Evolutionary conservation across 1,140 invertebrate species (phyloP), one percentile per base, ranked within the genome.

Genomic region (Nomia melanderi): DNA sequence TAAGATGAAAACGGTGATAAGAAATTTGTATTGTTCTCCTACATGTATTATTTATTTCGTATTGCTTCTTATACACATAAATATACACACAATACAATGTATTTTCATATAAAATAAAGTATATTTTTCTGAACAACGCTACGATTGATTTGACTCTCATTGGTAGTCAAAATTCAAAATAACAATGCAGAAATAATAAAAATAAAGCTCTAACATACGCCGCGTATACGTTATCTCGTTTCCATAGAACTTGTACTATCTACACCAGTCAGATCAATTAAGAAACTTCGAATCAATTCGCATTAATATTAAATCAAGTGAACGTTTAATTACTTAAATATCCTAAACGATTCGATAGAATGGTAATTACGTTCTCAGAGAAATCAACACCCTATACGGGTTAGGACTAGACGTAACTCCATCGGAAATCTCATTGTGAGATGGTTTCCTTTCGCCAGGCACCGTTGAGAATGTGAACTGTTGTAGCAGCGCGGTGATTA

Each of bases 401-500:
- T 94, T 94, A 1, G 95, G 95, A 8, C 95, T 93, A 8, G 95
- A 94, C 0, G 96, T 97, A 2, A 95, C 95, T 5, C 96, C 96
- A 83, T 97, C 96, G 0, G 94, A 91, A 12, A 94, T 94, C 36
- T 94, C 93, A 29, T 67, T 12, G 1, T 93, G 92, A n/a, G 94
- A 93, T 1, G 96, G 96, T 66, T 94, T 92, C 50, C 91, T 87
- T 39, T 94, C 93, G 0, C 94, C 95, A 4, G 95, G 94, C 6
- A 94, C 93, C 1, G 95, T 87, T 2, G 92, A 88, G 86, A 97
- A 95, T 6, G 93, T 94, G 77, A 97, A 98, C 62, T 94, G 94
- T 90, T 98, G 97, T 62, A 98, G 89, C 29, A 98, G 90, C 0
- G 95, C 93, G 2, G 96, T 94, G 4, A 95, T 95, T 86, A 98